Conservation (phyloP, 2,113 vertebrate species). For the Oncorhynchus tshawytscha region DNA sequence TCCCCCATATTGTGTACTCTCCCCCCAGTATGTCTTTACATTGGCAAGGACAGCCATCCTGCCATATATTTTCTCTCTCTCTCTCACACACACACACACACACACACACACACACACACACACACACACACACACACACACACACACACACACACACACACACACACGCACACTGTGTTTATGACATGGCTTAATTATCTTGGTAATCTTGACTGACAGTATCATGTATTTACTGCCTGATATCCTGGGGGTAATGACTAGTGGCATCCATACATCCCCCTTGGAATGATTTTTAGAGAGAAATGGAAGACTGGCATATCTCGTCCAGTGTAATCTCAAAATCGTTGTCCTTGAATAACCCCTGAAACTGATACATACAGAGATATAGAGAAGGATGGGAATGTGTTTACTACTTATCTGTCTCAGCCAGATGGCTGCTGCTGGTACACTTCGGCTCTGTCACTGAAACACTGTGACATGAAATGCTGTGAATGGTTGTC, state of each 20-base stretch:
- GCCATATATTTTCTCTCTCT: conserved; percentile 65
- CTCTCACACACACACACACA: conserved; percentile 36
- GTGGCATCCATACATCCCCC: conserved; percentile 49
- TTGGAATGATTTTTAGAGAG: background rate
- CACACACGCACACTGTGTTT: conserved; percentile 33
- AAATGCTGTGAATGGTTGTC: conserved; percentile 13
- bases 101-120: background rate
- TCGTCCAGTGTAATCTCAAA: background rate
- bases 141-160: conserved; percentile 6
- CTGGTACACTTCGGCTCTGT: conserved; percentile 31
- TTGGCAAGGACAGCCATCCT: conserved; percentile 21
- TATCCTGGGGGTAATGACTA: conserved; percentile 60
- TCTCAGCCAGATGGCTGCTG: conserved; percentile 64
- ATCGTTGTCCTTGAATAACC: conserved; percentile 10
- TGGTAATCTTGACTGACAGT: conserved; percentile 73
- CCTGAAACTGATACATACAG: conserved; percentile 6
- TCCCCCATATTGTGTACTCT: background rate
- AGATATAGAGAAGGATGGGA: background rate
- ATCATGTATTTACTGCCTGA: conserved; percentile 61
- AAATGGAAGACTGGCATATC: too few relatives aligned
- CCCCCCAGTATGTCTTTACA: background rate
- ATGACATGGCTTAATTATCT: conserved; percentile 62
- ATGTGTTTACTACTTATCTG: conserved; percentile 68
- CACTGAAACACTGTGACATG: conserved; percentile 14
- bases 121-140: background rate